Evolutionary conservation across 2,797 vertebrate species (phyloP), one percentile per base, ranked within the genome.

Genomic region (Erethizon dorsatum): DNA sequence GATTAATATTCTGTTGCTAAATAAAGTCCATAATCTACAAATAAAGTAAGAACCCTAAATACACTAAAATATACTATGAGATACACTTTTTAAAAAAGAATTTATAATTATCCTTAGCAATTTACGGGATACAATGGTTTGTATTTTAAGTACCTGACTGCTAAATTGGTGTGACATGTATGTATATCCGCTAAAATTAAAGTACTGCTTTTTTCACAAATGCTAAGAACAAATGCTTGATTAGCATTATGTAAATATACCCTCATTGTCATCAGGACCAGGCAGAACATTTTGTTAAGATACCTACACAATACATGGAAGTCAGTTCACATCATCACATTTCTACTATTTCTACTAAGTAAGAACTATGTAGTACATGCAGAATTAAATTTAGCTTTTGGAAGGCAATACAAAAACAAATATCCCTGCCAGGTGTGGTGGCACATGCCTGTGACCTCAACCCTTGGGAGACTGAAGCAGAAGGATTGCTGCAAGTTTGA

Each of bases 241-340:
- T 97, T 98, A 98, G 97, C 83, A 96, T 97, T 98, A 98, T 97
- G 95, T 90, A 98, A 98, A 98, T 93, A 75, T 11, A 97, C 86
- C 96, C 95, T 88, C 95, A 96, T 96, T 97, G 96, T 96, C 94
- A 98, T 98, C 97, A 98, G 97, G 97, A 97, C 95, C 90, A 98
- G 98, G 97, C 94, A 98, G 87, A 98, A 96, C 94, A 97, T 95
- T 96, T 98, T 93, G 98, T 98, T 98, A 98, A 93, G 88, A 98
- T 97, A 97, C 52, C 88, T 93, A 96, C 83, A 96, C 79, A 96
- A 98, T 82, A 97, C 56, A 75, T 47, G 77, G 65, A 98, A 93
- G 89, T 93, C 94, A 97, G 97, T 97, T 97, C 96, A 97, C 65
- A 95, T 87, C 28, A 92, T 31, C 95, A 97, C 83, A 87, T 97